Conservation (phyloP, 37 sponge, comb jelly and placozoan species). For the Haliclona indistincta region DNA sequence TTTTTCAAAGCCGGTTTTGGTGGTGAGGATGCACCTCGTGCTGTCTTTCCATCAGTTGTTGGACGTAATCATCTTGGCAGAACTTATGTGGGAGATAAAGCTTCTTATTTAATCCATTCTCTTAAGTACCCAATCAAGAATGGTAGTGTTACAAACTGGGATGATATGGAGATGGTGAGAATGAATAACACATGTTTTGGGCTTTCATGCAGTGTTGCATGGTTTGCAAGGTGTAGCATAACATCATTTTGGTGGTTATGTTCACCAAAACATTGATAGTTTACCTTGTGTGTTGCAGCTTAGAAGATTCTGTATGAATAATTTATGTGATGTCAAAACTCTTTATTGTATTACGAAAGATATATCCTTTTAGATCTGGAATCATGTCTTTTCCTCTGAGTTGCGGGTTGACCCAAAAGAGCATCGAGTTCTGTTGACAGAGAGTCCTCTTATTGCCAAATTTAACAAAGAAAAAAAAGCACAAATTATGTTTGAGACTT, state of each 20-base stretch:
- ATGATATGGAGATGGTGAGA: constrained; percentile 99
- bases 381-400: constrained; percentile 99
- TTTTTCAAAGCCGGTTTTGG: constrained; percentile 99
- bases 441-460: constrained; percentile 99
- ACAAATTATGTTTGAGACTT: constrained; percentile 99
- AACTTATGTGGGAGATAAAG: constrained; percentile 99
- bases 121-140: constrained; percentile 99
- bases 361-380: constrained; percentile 89
- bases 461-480: constrained; percentile 99
- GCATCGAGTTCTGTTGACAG: constrained; percentile 98
- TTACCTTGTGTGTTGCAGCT: no score
- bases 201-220: not conserved
- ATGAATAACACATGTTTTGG: not conserved
- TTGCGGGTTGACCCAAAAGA: constrained; percentile 99
- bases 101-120: constrained; percentile 99
- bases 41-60: constrained; percentile 99
- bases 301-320: not conserved
- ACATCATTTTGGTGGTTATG: not conserved
- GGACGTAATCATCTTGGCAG: constrained; percentile 98
- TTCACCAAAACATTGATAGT: not conserved
- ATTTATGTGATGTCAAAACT: no score
- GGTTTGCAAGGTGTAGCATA: not conserved
- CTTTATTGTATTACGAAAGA: not conserved
- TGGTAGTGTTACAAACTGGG: constrained; percentile 99
- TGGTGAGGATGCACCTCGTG: constrained; percentile 99